These are phyloP conservation scores for Dendrocopos noguchii DNA, from an alignment of 2,113 vertebrate species.

Conservation along the genomic window DNA sequence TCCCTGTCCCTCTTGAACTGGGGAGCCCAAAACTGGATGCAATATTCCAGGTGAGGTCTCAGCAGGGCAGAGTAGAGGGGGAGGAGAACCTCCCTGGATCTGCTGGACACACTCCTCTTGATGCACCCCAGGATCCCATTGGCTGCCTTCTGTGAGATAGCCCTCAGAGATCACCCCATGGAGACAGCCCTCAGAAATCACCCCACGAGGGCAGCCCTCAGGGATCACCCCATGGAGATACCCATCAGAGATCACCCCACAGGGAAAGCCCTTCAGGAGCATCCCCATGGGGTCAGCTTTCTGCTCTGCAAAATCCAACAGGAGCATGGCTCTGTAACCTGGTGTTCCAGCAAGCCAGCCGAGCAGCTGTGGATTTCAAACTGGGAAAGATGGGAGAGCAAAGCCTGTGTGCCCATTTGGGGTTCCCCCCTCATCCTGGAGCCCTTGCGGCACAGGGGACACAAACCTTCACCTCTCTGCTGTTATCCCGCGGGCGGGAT, in stretches of 20 bases:
- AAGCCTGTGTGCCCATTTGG: not conserved
- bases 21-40: no score
- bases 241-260: not conserved
- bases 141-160: no score
- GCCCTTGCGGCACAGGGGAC: not conserved
- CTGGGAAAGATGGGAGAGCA: no score
- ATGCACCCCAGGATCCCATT: no score
- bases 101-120: no score
- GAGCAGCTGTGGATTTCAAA: not conserved
- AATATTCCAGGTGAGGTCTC: no score
- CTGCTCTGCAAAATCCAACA: not conserved
- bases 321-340: accelerated
- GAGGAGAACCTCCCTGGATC: no score
- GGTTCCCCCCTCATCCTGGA: not conserved
- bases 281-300: not conserved
- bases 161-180: no score
- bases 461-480: not conserved
- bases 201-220: no score
- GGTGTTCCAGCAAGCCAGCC: not conserved
- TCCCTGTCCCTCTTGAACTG: no score
- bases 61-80: no score
- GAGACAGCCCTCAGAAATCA: no score
- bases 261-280: not conserved
- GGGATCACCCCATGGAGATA: not conserved
- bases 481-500: not conserved